Conservation (phyloP, 2,797 vertebrate genomes). For the Bradypus variegatus region DNA sequence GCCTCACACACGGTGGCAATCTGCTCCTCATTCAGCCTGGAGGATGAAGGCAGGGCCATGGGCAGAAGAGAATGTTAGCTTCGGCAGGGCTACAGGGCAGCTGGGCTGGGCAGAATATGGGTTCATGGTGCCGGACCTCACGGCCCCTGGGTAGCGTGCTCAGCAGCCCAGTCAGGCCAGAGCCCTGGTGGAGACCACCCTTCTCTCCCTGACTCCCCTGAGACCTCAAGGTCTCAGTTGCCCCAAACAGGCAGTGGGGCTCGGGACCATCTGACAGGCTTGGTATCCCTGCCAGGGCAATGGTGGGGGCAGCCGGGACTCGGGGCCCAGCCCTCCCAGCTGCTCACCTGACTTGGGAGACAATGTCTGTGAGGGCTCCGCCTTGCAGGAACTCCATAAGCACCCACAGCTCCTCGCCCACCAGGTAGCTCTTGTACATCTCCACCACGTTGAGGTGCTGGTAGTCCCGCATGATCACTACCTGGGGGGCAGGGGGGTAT, state of each 20-base stretch:
- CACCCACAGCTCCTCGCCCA: constrained; percentile 98
- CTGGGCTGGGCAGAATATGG: background rate
- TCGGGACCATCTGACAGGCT: background rate
- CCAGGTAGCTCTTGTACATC: constrained; percentile 98
- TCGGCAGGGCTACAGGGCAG: background rate
- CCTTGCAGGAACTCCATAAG: constrained; percentile 99
- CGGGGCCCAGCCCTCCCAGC: background rate
- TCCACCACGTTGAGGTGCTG: constrained; percentile 97
- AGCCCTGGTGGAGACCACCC: background rate
- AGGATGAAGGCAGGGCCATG: background rate
- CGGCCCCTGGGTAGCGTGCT: background rate
- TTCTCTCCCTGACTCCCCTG: background rate
- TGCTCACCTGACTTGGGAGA: constrained; percentile 94
- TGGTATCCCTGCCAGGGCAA: background rate
- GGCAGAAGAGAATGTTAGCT: background rate
- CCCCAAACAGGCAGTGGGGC: background rate
- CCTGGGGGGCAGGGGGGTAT: constrained; percentile 73
- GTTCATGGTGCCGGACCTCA: background rate
- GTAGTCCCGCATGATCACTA: constrained; percentile 99
- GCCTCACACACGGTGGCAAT: constrained; percentile 98
- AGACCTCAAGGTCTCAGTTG: background rate
- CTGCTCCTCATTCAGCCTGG: constrained; percentile 95
- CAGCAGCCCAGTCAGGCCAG: background rate
- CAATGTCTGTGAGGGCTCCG: constrained; percentile 96
- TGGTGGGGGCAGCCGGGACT: too few species aligned